These are phyloP conservation scores for Euproctis similis DNA, from an alignment of 2,888 invertebrate species.

Conservation along the genomic window DNA sequence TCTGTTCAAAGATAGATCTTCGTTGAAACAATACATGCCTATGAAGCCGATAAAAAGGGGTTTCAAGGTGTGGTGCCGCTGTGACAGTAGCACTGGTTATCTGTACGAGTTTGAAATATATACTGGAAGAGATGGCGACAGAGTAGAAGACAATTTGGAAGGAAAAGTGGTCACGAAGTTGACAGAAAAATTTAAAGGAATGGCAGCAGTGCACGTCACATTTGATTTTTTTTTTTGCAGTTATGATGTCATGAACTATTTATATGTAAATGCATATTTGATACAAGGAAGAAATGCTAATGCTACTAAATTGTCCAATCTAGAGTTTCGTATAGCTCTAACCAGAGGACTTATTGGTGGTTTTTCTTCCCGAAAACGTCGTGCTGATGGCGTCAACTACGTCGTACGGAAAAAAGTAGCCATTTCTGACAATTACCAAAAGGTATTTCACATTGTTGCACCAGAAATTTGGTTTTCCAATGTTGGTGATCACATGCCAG, in stretches of 20 bases:
- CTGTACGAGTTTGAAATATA: constrained; percentile 20
- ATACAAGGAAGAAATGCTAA: constrained; percentile 9
- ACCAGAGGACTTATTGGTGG: constrained; percentile 19
- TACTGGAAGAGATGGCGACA: constrained; percentile 21
- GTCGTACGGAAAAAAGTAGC: constrained; percentile 6
- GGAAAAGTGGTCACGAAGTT: too few species aligned
- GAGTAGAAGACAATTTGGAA: too few species aligned
- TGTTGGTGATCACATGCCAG: not conserved
- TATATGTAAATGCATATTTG: constrained; percentile 22
- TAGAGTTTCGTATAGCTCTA: constrained; percentile 20
- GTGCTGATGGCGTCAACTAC: constrained; percentile 7
- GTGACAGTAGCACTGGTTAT: constrained; percentile 18
- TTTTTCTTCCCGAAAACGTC: constrained; percentile 14
- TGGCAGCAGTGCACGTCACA: too few species aligned
- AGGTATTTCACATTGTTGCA: too few species aligned
- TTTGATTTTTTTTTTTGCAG: too few species aligned
- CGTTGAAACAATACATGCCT: constrained; percentile 25
- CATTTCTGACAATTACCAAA: not conserved
- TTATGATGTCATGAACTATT: too few species aligned
- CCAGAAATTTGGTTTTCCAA: not conserved
- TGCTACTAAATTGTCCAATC: constrained; percentile 11
- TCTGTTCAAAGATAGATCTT: constrained; percentile 18
- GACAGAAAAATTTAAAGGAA: too few species aligned
- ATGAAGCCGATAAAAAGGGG: constrained; percentile 24
- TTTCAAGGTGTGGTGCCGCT: constrained; percentile 23